These are phyloP conservation scores for Cyanoliseus patagonus DNA, from an alignment of 2,113 vertebrate genomes.

Conservation along the genomic window DNA sequence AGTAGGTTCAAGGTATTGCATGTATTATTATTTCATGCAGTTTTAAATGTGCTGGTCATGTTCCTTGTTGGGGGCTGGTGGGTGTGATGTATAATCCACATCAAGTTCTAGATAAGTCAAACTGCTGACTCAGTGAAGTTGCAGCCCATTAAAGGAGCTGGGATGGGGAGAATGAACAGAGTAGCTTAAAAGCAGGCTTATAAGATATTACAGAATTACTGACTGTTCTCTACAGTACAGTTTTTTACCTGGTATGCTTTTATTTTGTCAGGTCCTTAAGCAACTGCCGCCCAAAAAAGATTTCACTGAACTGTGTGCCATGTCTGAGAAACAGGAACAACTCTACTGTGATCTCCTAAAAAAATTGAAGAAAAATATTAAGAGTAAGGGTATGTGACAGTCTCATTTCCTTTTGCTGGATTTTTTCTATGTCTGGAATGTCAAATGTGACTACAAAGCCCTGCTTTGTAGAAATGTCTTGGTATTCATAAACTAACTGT, in stretches of 20 bases:
- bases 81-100: background rate
- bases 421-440: background rate
- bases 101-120: background rate
- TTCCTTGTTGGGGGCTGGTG: background rate
- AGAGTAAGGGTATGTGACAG: constrained; percentile 70
- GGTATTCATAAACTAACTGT: background rate
- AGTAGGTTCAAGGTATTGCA: background rate
- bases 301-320: constrained; percentile 82
- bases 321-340: constrained; percentile 89
- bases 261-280: constrained; percentile 85
- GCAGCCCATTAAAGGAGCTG: background rate
- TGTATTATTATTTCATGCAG: background rate
- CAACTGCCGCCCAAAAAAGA: constrained; percentile 92
- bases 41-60: background rate
- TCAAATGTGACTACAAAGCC: background rate
- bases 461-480: background rate
- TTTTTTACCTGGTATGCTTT: background rate
- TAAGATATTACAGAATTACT: background rate
- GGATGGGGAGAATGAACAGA: background rate
- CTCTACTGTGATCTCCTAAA: constrained; percentile 85
- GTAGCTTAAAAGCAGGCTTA: background rate
- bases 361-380: constrained; percentile 80
- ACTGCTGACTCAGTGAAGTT: background rate
- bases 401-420: background rate
- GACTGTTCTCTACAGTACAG: rapidly evolving